These are phyloP conservation scores for Zygogramma bicolorata DNA, from an alignment of 2,888 invertebrate species.

Conservation along the genomic window DNA sequence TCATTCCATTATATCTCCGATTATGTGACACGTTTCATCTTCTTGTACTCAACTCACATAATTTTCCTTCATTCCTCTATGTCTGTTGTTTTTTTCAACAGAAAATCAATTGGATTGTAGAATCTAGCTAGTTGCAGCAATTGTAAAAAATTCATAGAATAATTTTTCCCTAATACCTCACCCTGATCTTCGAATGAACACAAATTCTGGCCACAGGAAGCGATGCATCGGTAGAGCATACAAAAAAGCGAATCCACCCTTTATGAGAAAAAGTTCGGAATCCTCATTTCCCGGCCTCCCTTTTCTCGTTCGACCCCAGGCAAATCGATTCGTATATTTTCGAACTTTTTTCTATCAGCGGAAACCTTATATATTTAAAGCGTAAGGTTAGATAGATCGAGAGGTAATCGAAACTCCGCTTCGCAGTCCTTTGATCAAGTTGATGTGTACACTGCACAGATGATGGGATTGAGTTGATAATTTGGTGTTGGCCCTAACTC, in stretches of 20 bases:
- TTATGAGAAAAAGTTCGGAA: neutral
- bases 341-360: constrained; percentile 30
- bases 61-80: too few species aligned
- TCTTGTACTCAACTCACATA: too few species aligned
- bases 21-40: too few species aligned
- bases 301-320: neutral
- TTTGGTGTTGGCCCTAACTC: constrained; percentile 60
- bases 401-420: constrained; percentile 61
- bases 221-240: neutral
- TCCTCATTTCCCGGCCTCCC: neutral
- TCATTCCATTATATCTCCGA: too few species aligned
- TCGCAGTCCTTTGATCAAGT: constrained; percentile 61
- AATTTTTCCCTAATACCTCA: neutral
- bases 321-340: constrained; percentile 7
- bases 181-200: neutral
- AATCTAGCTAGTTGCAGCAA: too few species aligned
- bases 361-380: constrained; percentile 57
- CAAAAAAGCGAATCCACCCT: neutral
- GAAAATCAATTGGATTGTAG: too few species aligned
- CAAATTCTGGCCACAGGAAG: neutral
- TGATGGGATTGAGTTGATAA: constrained; percentile 64
- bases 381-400: constrained; percentile 40
- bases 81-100: too few species aligned
- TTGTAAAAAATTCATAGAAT: too few species aligned
- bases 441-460: constrained; percentile 62